Percentiles rank a stretch among this genome's conserved stretches.
Conservation (phyloP, 2,888 invertebrate species). For the Dasysyrphus albostriatus region DNA sequence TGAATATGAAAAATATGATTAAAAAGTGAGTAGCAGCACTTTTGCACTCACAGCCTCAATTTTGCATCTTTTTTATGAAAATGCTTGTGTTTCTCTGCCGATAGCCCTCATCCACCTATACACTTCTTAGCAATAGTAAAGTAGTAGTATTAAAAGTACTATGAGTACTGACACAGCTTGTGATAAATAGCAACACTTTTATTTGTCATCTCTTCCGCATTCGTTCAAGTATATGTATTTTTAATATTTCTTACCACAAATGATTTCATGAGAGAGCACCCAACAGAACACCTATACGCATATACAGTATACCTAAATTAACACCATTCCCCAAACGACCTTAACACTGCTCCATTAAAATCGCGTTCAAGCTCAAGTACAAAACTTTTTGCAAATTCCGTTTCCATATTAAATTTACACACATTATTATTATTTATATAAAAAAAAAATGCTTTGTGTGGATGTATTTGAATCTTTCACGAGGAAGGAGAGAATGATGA, state of each 20-base stretch:
- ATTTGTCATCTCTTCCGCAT: conserved; percentile 60
- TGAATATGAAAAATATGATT: too few species aligned
- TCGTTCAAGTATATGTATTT: conserved; percentile 13
- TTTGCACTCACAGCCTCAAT: too few species aligned
- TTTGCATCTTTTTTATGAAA: too few species aligned
- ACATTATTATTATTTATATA: too few species aligned
- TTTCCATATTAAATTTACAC: conserved; percentile 37
- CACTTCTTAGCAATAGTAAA: too few species aligned
- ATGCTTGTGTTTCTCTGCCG: too few species aligned
- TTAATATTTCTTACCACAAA: conserved; percentile 34
- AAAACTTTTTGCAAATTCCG: conserved; percentile 59
- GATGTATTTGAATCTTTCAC: neutral
- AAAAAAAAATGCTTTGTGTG: neutral
- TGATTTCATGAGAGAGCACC: conserved; percentile 40
- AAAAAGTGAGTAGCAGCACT: too few species aligned
- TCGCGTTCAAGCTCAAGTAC: conserved; percentile 75
- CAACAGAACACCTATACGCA: neutral
- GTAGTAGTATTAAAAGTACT: neutral
- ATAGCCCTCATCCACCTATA: too few species aligned
- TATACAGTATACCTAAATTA: conserved; percentile 2
- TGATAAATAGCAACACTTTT: conserved; percentile 32
- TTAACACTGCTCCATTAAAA: conserved; percentile 76
- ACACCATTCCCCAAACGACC: conserved; percentile 67
- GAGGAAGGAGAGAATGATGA: neutral
- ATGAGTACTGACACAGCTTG: neutral